Evolutionary conservation across 2,797 vertebrate species (phyloP).

Genomic region (Onychomys arenicola): DNA sequence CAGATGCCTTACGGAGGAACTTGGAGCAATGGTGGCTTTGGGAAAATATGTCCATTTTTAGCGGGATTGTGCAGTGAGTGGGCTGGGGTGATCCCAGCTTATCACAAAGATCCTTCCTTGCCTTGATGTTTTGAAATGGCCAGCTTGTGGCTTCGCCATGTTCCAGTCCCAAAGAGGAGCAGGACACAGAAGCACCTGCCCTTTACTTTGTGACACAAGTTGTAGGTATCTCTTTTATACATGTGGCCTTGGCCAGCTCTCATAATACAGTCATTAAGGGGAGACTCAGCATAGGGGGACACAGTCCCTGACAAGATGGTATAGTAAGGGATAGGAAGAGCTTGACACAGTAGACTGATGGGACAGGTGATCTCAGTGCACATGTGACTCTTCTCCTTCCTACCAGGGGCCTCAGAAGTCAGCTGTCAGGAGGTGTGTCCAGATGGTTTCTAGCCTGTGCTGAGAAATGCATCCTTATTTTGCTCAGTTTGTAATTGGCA

Average conservation of each 20-base stretch:
- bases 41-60: not conserved
- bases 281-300: not conserved
- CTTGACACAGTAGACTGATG: not conserved
- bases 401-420: not conserved
- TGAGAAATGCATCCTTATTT: not conserved
- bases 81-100: not conserved
- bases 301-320: not conserved
- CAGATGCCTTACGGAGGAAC: not conserved
- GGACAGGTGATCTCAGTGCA: not conserved
- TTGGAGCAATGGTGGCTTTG: not conserved
- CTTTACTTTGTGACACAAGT: not conserved
- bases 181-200: rapidly evolving
- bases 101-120: rapidly evolving
- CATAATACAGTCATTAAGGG: too few species aligned
- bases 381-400: not conserved
- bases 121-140: rapidly evolving
- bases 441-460: too few species aligned
- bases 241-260: rapidly evolving
- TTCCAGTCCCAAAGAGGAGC: too few species aligned
- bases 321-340: not conserved
- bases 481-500: not conserved
- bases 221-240: not conserved
- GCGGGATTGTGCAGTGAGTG: not conserved
- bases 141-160: rapidly evolving
- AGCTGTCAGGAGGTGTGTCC: not conserved